phyloP scores from a whole-genome alignment of 2,113 vertebrate species.

The Mus pahari region DNA sequence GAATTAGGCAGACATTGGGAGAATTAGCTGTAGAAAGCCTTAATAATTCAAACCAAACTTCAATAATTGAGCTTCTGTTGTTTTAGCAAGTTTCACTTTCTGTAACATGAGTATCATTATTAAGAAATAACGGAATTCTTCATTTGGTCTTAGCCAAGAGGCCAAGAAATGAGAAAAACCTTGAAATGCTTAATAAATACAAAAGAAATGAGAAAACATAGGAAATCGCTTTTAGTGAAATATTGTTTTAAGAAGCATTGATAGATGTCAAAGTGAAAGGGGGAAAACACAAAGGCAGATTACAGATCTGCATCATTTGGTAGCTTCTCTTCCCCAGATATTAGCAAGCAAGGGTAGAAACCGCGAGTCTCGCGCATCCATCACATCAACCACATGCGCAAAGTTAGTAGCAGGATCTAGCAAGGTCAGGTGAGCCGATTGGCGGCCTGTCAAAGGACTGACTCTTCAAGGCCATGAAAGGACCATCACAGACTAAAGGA shows the following conservation, averaged over 20 bases:
- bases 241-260: neutral
- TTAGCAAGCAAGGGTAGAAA: neutral
- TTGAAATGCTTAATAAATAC: slow-evolving; percentile 22
- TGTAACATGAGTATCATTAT: slow-evolving; percentile 7
- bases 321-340: neutral
- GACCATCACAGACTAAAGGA: neutral
- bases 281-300: neutral
- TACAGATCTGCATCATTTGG: neutral
- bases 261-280: neutral
- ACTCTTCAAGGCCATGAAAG: neutral
- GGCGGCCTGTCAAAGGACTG: neutral
- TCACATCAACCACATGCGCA: neutral
- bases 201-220: neutral
- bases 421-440: neutral
- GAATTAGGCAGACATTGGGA: neutral
- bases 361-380: neutral
- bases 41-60: slow-evolving; percentile 13
- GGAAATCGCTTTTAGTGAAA: slow-evolving; percentile 3
- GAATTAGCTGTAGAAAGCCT: slow-evolving; percentile 1
- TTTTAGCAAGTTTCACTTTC: slow-evolving; percentile 35
- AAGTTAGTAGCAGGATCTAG: neutral
- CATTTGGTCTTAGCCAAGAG: neutral
- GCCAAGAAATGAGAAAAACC: neutral
- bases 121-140: slow-evolving; percentile 25
- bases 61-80: neutral